These are phyloP conservation scores for Prenolepis imparis DNA, from an alignment of 2,888 invertebrate genomes.

Conservation along the genomic window DNA sequence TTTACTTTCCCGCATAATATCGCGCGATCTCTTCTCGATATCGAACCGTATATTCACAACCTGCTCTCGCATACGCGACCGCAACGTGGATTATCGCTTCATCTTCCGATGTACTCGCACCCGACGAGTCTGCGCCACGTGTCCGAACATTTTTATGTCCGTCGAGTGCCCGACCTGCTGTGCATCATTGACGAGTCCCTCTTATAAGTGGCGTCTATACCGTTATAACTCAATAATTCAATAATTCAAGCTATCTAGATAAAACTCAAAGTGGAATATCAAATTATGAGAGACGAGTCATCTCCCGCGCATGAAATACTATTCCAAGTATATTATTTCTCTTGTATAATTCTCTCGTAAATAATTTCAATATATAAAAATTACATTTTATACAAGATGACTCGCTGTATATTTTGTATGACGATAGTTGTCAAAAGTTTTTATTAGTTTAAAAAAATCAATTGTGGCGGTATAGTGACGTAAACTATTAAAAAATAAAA, in stretches of 20 bases:
- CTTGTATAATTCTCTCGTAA: no score
- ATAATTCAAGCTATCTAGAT: conserved; percentile 33
- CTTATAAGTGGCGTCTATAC: conserved; percentile 33
- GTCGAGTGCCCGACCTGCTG: background rate
- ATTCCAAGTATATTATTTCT: background rate
- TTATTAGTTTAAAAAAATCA: background rate
- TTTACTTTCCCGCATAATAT: background rate
- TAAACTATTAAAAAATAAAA: background rate
- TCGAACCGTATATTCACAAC: background rate
- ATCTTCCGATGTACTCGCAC: conserved; percentile 31
- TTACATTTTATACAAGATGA: background rate
- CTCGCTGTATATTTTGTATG: background rate
- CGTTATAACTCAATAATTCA: background rate
- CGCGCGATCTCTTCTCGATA: background rate
- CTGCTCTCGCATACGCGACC: background rate
- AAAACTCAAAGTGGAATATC: conserved; percentile 14
- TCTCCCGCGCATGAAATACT: background rate
- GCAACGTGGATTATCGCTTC: conserved; percentile 36
- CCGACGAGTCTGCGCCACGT: conserved; percentile 30
- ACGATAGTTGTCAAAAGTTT: background rate
- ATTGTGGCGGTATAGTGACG: background rate
- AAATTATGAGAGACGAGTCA: conserved; percentile 19
- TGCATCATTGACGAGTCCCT: conserved; percentile 25
- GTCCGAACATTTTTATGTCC: conserved; percentile 44
- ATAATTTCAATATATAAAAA: background rate